A percentile compares a stretch with the other conserved stretches of the same genome.
Conservation (phyloP, 2,113 vertebrate species). For the Charadrius vociferus region DNA sequence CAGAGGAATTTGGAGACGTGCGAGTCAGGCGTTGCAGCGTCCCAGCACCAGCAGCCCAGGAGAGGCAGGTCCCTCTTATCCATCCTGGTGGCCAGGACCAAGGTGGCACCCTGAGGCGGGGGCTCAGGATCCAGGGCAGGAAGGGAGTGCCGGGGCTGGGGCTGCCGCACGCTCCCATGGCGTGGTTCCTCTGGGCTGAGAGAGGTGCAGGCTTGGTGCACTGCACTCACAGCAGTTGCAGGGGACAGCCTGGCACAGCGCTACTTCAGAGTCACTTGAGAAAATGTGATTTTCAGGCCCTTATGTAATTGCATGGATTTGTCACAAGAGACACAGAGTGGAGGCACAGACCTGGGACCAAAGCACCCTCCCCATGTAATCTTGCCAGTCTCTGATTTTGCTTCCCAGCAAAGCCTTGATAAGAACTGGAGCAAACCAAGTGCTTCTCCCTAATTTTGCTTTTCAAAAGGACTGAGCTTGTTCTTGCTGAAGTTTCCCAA, state of each 20-base stretch:
- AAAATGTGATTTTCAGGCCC: background rate
- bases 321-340: rapidly evolving
- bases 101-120: rapidly evolving
- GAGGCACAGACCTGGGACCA: background rate
- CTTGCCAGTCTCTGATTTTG: background rate
- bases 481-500: background rate
- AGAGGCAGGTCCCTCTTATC: background rate
- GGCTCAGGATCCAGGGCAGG: background rate
- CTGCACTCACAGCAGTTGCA: background rate
- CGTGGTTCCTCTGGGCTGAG: background rate
- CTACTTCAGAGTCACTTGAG: background rate
- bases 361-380: background rate
- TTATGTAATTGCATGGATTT: background rate
- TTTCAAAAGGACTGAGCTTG: background rate
- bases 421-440: background rate
- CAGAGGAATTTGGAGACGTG: background rate
- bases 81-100: rapidly evolving
- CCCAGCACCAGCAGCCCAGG: background rate
- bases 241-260: background rate
- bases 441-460: background rate
- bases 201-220: rapidly evolving
- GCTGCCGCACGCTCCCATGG: background rate
- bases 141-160: background rate
- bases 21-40: rapidly evolving
- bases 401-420: background rate